phyloP scores from a whole-genome alignment of 2,113 vertebrate genomes.

The Brachypodius melanocephalos region DNA sequence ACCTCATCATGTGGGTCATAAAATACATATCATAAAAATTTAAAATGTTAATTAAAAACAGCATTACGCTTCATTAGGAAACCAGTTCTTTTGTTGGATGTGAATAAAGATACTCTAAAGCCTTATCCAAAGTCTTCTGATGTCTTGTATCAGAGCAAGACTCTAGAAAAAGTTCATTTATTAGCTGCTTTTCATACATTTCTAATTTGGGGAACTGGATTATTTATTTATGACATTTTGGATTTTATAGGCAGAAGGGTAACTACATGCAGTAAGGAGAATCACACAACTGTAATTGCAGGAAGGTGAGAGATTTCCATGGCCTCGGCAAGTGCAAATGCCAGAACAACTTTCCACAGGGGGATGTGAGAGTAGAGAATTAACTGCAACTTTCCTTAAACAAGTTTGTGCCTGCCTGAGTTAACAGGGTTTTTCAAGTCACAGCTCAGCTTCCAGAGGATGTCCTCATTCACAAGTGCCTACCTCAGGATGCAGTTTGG shows the following conservation, averaged over 20 bases:
- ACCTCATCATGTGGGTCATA: neutral
- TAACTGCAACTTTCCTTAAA: neutral
- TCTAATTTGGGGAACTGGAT: neutral
- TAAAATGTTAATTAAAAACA: neutral
- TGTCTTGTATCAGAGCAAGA: neutral
- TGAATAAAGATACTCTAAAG: neutral
- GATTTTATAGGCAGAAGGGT: neutral
- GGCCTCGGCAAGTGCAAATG: neutral
- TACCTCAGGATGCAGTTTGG: neutral
- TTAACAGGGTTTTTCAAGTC: conserved; percentile 1
- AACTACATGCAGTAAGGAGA: neutral
- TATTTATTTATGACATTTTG: neutral
- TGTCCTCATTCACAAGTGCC: neutral
- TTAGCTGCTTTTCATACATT: neutral
- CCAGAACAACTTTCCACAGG: neutral
- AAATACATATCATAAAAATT: neutral
- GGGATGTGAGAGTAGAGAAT: neutral
- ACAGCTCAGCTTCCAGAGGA: neutral
- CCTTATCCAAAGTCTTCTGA: neutral
- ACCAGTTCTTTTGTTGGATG: neutral
- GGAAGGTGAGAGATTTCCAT: neutral
- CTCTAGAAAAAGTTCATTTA: neutral
- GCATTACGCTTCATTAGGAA: neutral
- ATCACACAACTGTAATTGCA: neutral
- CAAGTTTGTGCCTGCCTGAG: neutral